Evolutionary conservation across 30 jellyfish, hydroid and myxozoan genomes (phyloP), one percentile per base, ranked within the genome.

Genomic region (Turritopsis rubra): DNA sequence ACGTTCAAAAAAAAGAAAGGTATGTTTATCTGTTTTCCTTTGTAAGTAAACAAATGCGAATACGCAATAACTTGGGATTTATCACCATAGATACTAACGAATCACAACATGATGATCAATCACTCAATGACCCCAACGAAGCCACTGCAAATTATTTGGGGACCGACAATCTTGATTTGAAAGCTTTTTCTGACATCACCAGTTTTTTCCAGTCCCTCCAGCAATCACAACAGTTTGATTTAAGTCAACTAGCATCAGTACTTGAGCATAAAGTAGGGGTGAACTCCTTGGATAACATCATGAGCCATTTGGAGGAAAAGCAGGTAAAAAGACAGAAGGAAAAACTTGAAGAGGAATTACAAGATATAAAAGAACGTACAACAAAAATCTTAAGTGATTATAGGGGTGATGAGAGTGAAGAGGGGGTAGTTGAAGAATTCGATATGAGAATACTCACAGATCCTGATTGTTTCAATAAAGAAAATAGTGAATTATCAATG

Each of bases 331-430:
- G 92, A 22, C 72, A 85, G 29, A 75, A 85, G 72, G 89, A 73
- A 20, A 54, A 79, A 54, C 26, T 77, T 79, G 86, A 91, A 16
- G 87, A 85, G 52, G 89, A 85, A 85, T 30, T 85, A 1, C 88
- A 52, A 29, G 89, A 26, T 18, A 85, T 85, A 29, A 80, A 85
- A 73, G 87, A 30, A 29, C 79, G 92, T 28, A 68, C 79, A 21
- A 21, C 87, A 21, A 66, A 85, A 22, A 27, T 85, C n/a, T 66
- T 66, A 16, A 53, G 66, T n/a, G 88, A 54, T 29, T 72, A 82
- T 54, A 23, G 66, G 54, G 52, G 52, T n/a, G 65, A 28, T 23
- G 0, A 18, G 21, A 28, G 1, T 28, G 30, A 29, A 16, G 75
- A 66, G 30, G 86, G 21, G 4, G 29, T 13, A 1, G 41, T 19